A percentile compares a stretch with the other conserved stretches of the same genome.
Conservation (phyloP, 2,888 invertebrate species). For the Theretra japonica region DNA sequence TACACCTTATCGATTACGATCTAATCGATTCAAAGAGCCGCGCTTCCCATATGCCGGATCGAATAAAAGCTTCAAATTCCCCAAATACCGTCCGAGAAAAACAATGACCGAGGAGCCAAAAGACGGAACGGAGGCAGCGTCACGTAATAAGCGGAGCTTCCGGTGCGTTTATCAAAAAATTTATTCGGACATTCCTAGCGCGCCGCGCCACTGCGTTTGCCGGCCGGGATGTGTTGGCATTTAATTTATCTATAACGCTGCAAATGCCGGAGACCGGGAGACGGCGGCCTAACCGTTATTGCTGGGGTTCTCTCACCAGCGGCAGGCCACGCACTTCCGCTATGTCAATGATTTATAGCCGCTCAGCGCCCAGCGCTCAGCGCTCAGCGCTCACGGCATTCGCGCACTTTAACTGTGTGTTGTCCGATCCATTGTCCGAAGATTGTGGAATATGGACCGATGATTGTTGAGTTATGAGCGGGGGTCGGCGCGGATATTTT, state of each 20-base stretch:
- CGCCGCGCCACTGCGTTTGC: constrained; percentile 67
- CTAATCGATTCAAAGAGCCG: constrained; percentile 80
- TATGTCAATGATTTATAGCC: constrained; percentile 81
- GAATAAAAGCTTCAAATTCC: constrained; percentile 73
- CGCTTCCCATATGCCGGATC: constrained; percentile 76
- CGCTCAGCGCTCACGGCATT: constrained; percentile 65
- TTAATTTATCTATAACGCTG: constrained; percentile 82
- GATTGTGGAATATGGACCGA: constrained; percentile 73
- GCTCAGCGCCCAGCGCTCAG: constrained; percentile 37
- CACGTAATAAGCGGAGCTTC: constrained; percentile 82
- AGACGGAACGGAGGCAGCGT: constrained; percentile 73
- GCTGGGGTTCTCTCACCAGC: constrained; percentile 63
- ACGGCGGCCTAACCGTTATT: constrained; percentile 73
- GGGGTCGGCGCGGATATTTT: constrained; percentile 67
- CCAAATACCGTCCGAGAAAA: constrained; percentile 73
- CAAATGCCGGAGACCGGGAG: constrained; percentile 74
- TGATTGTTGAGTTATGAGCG: constrained; percentile 76
- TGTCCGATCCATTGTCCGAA: constrained; percentile 78
- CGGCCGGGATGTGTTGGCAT: constrained; percentile 77
- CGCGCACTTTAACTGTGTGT: constrained; percentile 75
- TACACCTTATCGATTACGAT: constrained; percentile 76
- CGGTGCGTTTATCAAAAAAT: constrained; percentile 82
- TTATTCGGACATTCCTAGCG: constrained; percentile 81
- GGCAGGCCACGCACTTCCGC: constrained; percentile 79
- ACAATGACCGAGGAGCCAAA: constrained; percentile 75